Percentiles rank a stretch among this genome's conserved stretches.
phyloP scores from a whole-genome alignment of 2,113 vertebrate genomes.

The Python bivittatus region DNA sequence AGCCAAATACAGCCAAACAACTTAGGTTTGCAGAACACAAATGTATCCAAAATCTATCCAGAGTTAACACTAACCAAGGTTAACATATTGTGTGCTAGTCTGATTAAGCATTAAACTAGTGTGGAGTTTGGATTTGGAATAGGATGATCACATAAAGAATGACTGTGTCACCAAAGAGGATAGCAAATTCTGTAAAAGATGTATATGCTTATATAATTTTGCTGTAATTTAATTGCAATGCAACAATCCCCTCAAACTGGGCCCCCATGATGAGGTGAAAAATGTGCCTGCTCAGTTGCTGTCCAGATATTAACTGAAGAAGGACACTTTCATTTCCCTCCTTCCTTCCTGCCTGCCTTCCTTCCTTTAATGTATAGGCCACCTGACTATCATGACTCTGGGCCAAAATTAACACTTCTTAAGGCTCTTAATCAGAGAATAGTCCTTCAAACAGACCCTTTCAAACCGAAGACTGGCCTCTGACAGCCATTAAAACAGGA shows the following conservation, averaged over 20 bases:
- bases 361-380: background rate
- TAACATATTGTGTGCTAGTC: too few species aligned
- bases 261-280: background rate
- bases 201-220: background rate
- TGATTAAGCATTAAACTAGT: too few species aligned
- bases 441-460: background rate
- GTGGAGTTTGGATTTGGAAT: too few species aligned
- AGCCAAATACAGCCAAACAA: too few species aligned
- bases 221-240: background rate
- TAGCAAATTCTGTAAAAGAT: background rate
- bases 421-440: background rate
- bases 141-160: too few species aligned
- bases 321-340: background rate
- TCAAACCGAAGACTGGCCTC: background rate
- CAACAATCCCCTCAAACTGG: background rate
- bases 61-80: too few species aligned
- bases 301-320: background rate
- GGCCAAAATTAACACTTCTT: background rate
- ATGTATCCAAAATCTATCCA: too few species aligned
- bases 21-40: too few species aligned
- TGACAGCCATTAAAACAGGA: background rate
- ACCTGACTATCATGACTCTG: background rate
- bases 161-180: too few species aligned
- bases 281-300: background rate
- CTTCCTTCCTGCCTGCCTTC: background rate